Base-by-base conservation (phyloP, 2,113 vertebrate species). In the Leucosticte australis region DNA sequence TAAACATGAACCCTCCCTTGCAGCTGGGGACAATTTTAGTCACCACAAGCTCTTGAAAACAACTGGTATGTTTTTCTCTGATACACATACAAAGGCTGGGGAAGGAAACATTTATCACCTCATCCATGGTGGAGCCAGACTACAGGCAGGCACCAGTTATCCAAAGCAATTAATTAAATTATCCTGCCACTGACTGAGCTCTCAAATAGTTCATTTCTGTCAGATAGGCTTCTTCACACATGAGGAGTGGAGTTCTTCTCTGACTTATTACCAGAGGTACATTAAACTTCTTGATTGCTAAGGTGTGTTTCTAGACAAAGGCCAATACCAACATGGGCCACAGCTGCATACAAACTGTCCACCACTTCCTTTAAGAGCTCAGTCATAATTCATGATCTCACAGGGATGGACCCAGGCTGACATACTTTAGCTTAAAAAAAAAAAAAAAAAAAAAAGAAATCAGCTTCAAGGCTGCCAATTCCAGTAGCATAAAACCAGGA, bases 11-110 rank as follows among this genome's bases (percentile, higher is more conserved):
- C 55, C 67, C 39, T 49, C 31, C 67, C 60, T 62, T 88, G 71
- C 78, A 91, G 75, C 79, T 86, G 83, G 76, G 63, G 68, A 88
- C 83, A 67, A 77, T 93, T 95, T 95, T 68, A 86, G 44, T 81
- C 69, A 92, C 63, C 81, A 71, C 82, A 89, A 90, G 22, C 35
- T 76, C 39, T 68, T 87, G 50, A 69, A 71, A 94, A 94, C 64
- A 83, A 67, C 30, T 84, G 26, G 12, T 22, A 7, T 39, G 26
- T 77, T 91, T 87, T 75, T 26, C 79, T 93, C 60, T 50, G 31
- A 35, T 52, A 69, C 53, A 23, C 21, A 15, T 6, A 7, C 60
- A 27, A 46, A 74, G 31, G 11, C 52, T 44, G n/a, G 21, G 42
- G 24, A 92, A 89, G 68, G 83, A 92, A 94, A 57, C 6, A 11